A percentile compares a stretch with the other conserved stretches of the same genome.
Conservation (phyloP, 2,888 invertebrate genomes). For the Argyra leucocephala region DNA sequence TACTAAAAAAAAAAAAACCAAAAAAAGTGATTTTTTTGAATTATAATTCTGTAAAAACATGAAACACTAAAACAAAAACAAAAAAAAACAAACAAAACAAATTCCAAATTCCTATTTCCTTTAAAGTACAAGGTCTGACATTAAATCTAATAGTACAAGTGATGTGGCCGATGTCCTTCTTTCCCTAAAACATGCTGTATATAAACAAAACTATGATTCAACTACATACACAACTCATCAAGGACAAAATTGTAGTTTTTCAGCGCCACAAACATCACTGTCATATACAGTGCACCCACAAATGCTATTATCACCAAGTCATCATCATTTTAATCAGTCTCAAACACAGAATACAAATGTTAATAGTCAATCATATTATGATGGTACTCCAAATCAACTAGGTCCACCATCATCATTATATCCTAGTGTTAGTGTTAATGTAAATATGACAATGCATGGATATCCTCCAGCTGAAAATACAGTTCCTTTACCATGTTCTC, state of each 20-base stretch:
- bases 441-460: conserved; percentile 96
- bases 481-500: conserved; percentile 52
- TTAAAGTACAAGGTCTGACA: conserved; percentile 38
- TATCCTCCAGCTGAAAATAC: conserved; percentile 44
- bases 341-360: conserved; percentile 20
- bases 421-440: conserved; percentile 76
- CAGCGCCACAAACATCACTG: conserved; percentile 45
- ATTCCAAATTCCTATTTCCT: conserved; percentile 7
- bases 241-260: conserved; percentile 32
- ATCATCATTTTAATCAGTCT: conserved; percentile 26
- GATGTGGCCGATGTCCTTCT: conserved; percentile 83
- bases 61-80: background rate
- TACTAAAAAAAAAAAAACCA: too few species aligned
- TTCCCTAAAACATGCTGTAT: conserved; percentile 78
- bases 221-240: conserved; percentile 21
- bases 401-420: conserved; percentile 26
- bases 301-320: conserved; percentile 56
- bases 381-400: conserved; percentile 30
- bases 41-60: too few species aligned
- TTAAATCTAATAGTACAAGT: conserved; percentile 46
- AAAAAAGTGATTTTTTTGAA: too few species aligned
- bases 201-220: conserved; percentile 51
- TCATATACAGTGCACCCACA: conserved; percentile 50
- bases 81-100: background rate
- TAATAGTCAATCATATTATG: conserved; percentile 33